phyloP scores from a whole-genome alignment of 2,888 invertebrate species.

The Phyto melanocephala region DNA sequence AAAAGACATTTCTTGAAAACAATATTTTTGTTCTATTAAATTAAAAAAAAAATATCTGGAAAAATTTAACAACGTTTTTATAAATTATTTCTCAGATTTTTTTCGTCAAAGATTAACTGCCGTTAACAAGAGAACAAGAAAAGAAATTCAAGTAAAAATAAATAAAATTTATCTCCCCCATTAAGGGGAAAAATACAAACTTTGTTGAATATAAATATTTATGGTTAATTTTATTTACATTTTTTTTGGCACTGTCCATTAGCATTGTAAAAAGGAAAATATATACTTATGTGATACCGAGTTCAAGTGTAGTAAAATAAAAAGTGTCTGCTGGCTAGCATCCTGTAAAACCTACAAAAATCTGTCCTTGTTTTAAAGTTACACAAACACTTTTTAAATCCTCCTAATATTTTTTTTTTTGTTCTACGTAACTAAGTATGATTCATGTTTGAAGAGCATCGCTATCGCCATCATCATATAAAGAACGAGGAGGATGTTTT shows the following conservation, averaged over 20 bases:
- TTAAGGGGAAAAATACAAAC: background rate
- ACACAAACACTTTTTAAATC: background rate
- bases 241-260: no score
- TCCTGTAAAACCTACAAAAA: background rate
- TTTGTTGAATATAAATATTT: background rate
- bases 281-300: background rate
- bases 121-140: no score
- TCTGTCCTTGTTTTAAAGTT: constrained; percentile 10
- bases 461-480: background rate
- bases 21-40: no score
- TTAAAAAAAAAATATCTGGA: no score
- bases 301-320: background rate
- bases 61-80: no score
- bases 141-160: no score
- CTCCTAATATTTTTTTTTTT: background rate
- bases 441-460: constrained; percentile 28
- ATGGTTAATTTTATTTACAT: background rate
- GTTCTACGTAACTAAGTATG: background rate
- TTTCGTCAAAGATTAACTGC: no score
- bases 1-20: no score
- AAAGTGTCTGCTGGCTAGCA: background rate
- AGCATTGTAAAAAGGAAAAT: no score
- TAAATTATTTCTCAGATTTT: no score
- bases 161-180: background rate
- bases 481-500: background rate